phyloP scores from a whole-genome alignment of 2,888 invertebrate species.

The Steromphala cineraria region DNA sequence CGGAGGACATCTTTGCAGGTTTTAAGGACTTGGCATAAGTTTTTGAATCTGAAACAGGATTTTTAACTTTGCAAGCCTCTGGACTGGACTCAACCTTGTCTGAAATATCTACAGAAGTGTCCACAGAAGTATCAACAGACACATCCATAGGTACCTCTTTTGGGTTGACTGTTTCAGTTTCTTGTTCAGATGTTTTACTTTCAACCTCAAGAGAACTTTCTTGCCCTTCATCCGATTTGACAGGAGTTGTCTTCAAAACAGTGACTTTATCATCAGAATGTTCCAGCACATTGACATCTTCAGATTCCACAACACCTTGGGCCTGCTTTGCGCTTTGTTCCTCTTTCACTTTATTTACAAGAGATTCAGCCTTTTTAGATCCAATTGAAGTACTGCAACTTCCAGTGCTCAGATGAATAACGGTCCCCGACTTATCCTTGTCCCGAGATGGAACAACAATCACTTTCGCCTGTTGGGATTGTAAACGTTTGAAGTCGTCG shows the following conservation, averaged over 20 bases:
- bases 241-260: background rate
- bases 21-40: no score
- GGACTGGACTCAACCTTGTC: no score
- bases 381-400: background rate
- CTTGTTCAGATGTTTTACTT: no score
- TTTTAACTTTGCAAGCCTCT: no score
- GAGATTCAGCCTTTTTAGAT: background rate
- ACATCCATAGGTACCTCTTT: no score
- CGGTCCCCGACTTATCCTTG: background rate
- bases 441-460: background rate
- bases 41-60: no score
- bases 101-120: no score
- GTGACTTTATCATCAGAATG: conserved; percentile 8
- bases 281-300: background rate
- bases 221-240: no score
- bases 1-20: no score
- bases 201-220: no score
- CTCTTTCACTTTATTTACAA: background rate
- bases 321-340: background rate
- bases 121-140: no score
- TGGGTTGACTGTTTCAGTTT: no score
- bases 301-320: background rate
- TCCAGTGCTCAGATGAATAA: conserved; percentile 6
- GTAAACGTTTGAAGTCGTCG: conserved; percentile 12
- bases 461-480: background rate